These are phyloP conservation scores for Melanotaenia maccullochi DNA, from an alignment of 2,797 vertebrate species.

Conservation along the genomic window DNA sequence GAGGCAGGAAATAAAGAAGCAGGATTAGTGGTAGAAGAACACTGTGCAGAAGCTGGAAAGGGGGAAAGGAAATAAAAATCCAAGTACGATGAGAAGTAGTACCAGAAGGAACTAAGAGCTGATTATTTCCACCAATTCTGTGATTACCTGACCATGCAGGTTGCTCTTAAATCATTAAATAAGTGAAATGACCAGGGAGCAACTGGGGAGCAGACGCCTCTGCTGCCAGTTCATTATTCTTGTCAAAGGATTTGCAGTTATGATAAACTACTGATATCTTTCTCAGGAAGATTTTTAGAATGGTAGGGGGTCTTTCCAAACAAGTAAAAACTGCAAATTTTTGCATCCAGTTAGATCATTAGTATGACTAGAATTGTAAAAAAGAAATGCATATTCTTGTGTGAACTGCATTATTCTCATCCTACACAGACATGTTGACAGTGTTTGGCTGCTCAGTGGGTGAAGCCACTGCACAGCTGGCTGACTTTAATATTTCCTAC, in stretches of 20 bases:
- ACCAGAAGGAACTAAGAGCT: background rate
- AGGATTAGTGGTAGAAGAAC: background rate
- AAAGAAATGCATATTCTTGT: background rate
- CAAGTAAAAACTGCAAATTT: background rate
- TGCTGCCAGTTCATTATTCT: conserved; percentile 13
- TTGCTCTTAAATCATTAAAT: conserved; percentile 25
- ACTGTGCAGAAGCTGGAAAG: background rate
- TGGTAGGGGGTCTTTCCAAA: conserved; percentile 13
- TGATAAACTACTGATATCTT: conserved; percentile 12
- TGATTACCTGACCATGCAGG: conserved; percentile 16
- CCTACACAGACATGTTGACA: conserved; percentile 14
- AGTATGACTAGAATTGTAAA: conserved; percentile 10
- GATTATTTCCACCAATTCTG: conserved; percentile 1
- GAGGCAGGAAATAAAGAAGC: background rate
- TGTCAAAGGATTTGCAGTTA: conserved; percentile 4
- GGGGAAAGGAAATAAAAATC: background rate
- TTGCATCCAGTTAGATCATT: background rate
- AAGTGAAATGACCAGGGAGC: conserved; percentile 15
- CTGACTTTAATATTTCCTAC: background rate
- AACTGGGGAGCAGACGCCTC: conserved; percentile 15
- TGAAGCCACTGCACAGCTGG: conserved; percentile 5
- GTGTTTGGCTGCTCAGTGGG: conserved; percentile 9
- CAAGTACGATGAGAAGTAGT: too few relatives aligned
- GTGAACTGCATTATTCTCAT: conserved; percentile 7
- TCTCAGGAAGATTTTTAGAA: background rate